phyloP scores from a whole-genome alignment of 2,888 invertebrate genomes.

The Melangyna quadrimaculata region DNA sequence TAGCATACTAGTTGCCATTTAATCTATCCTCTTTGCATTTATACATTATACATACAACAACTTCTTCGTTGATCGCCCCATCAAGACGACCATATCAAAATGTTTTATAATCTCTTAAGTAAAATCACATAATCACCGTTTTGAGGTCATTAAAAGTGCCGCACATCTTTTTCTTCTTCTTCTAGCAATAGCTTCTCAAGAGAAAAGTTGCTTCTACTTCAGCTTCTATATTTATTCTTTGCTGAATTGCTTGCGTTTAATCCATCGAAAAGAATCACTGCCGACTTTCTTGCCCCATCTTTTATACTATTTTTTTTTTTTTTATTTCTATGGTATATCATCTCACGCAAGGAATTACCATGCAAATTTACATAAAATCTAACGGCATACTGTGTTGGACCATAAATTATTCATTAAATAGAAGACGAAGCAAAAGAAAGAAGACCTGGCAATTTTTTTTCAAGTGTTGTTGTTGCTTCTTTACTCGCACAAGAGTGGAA shows the following conservation, averaged over 20 bases:
- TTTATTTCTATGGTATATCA: constrained; percentile 36
- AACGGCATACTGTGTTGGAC: constrained; percentile 59
- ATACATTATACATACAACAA: too few relatives aligned
- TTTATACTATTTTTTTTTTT: not conserved
- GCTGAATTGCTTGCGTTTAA: not conserved
- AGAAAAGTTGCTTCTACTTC: not conserved
- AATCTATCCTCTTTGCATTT: constrained; percentile 2
- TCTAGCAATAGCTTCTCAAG: constrained; percentile 26
- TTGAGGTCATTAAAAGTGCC: constrained; percentile 68
- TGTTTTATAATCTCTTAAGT: constrained; percentile 59
- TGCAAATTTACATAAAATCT: constrained; percentile 68
- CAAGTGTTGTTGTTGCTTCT: not conserved
- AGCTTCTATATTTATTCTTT: not conserved
- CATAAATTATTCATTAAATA: constrained; percentile 68
- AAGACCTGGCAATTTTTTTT: constrained; percentile 12
- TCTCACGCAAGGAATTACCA: constrained; percentile 48
- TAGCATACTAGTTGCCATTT: constrained; percentile 13
- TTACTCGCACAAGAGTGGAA: not conserved
- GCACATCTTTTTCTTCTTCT: constrained; percentile 6
- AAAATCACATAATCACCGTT: constrained; percentile 65
- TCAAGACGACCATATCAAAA: constrained; percentile 48
- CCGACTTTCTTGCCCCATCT: constrained; percentile 11
- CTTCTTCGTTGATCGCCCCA: not conserved
- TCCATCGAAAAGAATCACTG: constrained; percentile 21
- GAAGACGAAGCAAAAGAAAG: not conserved